These are phyloP conservation scores for Mamestra configurata DNA, from an alignment of 1,140 invertebrate species.

Conservation along the genomic window DNA sequence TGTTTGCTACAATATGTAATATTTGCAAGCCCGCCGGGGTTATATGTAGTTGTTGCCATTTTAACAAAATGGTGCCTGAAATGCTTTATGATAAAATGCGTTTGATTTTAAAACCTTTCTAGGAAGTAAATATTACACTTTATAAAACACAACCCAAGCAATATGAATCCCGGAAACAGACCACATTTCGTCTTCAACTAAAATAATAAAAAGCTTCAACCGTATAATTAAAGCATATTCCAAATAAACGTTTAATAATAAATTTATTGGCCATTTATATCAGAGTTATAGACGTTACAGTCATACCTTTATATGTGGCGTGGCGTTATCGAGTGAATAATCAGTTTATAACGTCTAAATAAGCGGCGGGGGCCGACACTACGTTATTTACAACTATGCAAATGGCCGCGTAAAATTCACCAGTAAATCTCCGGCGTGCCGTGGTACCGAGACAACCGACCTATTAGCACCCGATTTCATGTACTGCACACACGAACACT, in stretches of 20 bases:
- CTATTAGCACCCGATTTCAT: slow-evolving; percentile 66
- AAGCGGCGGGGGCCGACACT: slow-evolving; percentile 71
- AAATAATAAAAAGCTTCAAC: background rate
- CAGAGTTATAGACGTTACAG: slow-evolving; percentile 40
- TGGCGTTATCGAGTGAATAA: slow-evolving; percentile 75
- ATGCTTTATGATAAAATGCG: too few species aligned
- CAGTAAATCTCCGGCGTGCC: slow-evolving; percentile 66
- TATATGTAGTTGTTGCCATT: background rate
- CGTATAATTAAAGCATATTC: slow-evolving; percentile 36
- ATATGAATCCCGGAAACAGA: background rate
- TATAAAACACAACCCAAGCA: background rate
- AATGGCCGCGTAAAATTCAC: slow-evolving; percentile 70
- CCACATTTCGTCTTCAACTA: background rate
- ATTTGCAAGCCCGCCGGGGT: slow-evolving; percentile 1
- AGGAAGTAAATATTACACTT: too few species aligned
- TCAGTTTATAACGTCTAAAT: slow-evolving; percentile 81
- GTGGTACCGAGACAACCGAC: slow-evolving; percentile 65
- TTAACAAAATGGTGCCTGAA: background rate
- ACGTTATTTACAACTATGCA: slow-evolving; percentile 76
- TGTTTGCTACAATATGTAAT: slow-evolving; percentile 40
- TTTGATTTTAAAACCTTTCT: too few species aligned
- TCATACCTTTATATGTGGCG: slow-evolving; percentile 68
- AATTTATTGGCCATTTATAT: slow-evolving; percentile 31
- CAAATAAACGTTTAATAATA: slow-evolving; percentile 19
- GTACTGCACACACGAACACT: slow-evolving; percentile 39